Conservation (phyloP, 2,113 vertebrate species). For the Natator depressus region DNA sequence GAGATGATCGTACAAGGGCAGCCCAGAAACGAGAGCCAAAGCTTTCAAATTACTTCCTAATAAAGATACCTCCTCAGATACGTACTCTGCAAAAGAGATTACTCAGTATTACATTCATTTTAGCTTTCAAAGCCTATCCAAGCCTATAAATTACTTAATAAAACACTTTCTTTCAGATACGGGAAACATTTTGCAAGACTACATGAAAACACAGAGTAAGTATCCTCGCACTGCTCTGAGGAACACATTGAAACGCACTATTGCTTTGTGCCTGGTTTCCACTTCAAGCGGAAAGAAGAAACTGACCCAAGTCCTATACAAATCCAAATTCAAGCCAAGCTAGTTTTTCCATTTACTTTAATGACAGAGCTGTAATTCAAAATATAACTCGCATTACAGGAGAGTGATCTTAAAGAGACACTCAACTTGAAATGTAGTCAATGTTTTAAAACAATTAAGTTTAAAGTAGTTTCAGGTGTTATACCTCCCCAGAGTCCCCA, state of each 20-base stretch:
- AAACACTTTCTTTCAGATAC: background rate
- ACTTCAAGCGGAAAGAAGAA: background rate
- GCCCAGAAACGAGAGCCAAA: background rate
- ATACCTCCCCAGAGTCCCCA: background rate
- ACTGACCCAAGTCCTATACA: background rate
- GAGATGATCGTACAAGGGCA: background rate
- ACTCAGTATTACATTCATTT: background rate
- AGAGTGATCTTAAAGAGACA: background rate
- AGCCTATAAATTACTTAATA: background rate
- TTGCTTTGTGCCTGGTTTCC: background rate
- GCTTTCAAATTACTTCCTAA: background rate
- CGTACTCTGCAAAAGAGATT: background rate
- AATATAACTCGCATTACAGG: background rate
- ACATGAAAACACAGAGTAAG: accelerated
- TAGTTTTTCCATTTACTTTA: background rate
- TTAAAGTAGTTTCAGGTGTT: background rate
- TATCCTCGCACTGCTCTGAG: background rate
- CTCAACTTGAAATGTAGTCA: background rate
- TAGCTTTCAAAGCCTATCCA: background rate
- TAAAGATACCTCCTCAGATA: background rate
- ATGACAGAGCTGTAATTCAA: background rate
- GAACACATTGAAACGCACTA: accelerated
- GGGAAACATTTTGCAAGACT: background rate
- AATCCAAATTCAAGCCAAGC: background rate
- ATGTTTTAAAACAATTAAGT: background rate